A percentile compares a stretch with the other conserved stretches of the same genome.
phyloP scores from a whole-genome alignment of 2,888 invertebrate genomes.

The Eurois occulta region DNA sequence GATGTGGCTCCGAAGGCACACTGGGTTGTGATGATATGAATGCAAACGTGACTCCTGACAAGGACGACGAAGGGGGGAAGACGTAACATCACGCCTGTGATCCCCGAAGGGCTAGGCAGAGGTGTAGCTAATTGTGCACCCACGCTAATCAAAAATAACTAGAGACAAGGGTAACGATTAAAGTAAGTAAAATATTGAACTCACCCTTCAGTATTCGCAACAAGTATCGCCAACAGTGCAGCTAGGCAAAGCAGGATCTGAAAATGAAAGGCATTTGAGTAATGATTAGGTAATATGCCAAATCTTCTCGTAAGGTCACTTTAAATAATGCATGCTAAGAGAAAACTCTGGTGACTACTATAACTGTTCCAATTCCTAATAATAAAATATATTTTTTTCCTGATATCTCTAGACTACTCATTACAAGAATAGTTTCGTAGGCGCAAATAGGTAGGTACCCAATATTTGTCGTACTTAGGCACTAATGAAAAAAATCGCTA shows the following conservation, averaged over 20 bases:
- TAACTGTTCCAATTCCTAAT: neutral
- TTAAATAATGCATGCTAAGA: neutral
- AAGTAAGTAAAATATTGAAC: neutral
- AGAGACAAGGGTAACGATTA: neutral
- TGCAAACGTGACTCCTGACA: neutral
- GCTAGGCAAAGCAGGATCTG: slow-evolving; percentile 79
- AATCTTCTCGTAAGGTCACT: neutral
- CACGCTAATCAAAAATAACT: neutral
- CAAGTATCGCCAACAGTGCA: slow-evolving; percentile 71
- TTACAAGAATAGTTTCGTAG: neutral
- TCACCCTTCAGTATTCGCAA: slow-evolving; percentile 77
- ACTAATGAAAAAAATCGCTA: neutral
- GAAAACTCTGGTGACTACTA: neutral
- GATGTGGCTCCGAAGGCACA: neutral
- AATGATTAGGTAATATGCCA: neutral
- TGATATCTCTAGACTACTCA: neutral
- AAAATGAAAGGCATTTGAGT: slow-evolving; percentile 59
- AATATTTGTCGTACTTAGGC: neutral
- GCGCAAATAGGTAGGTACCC: neutral
- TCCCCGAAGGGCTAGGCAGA: neutral
- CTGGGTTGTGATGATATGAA: neutral
- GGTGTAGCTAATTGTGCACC: neutral
- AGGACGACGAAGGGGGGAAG: neutral
- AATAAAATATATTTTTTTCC: neutral
- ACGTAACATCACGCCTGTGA: neutral